Conservation (phyloP, 1,140 invertebrate species). For the Spodoptera litura region DNA sequence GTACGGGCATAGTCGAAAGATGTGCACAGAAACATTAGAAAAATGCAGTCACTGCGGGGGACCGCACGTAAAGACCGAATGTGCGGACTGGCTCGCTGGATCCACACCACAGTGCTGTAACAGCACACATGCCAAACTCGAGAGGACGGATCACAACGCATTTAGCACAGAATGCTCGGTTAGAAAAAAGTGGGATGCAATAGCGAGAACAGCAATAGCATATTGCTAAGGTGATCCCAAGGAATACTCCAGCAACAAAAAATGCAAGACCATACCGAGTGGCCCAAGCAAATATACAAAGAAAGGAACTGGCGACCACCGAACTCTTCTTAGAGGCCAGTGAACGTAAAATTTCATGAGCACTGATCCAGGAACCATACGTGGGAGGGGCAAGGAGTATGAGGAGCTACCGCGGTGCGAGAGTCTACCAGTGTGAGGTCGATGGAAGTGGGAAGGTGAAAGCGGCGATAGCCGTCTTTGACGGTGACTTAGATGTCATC, state of each 20-base stretch:
- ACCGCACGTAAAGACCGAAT: not conserved
- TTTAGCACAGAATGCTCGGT: not conserved
- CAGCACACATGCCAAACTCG: not conserved
- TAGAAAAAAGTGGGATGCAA: not conserved
- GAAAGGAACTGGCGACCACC: constrained; percentile 5
- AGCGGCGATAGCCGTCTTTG: constrained; percentile 36
- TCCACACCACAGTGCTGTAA: not conserved
- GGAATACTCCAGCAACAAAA: not conserved
- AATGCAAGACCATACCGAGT: no score
- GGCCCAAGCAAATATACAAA: constrained; percentile 12
- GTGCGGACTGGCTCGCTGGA: not conserved
- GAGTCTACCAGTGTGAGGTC: constrained; percentile 11
- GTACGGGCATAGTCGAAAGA: no score
- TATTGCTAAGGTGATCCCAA: constrained; percentile 36
- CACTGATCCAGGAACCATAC: constrained; percentile 39
- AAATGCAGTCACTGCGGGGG: not conserved
- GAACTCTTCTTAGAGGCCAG: not conserved
- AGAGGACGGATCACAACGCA: not conserved
- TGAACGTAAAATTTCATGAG: not conserved
- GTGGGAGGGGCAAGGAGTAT: not conserved
- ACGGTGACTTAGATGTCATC: not conserved
- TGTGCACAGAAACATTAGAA: no score
- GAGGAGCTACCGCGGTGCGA: not conserved
- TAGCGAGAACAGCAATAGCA: not conserved
- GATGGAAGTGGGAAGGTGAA: constrained; percentile 5